Evolutionary conservation across 2,888 invertebrate species (phyloP).

Genomic region (Amiota minor): DNA sequence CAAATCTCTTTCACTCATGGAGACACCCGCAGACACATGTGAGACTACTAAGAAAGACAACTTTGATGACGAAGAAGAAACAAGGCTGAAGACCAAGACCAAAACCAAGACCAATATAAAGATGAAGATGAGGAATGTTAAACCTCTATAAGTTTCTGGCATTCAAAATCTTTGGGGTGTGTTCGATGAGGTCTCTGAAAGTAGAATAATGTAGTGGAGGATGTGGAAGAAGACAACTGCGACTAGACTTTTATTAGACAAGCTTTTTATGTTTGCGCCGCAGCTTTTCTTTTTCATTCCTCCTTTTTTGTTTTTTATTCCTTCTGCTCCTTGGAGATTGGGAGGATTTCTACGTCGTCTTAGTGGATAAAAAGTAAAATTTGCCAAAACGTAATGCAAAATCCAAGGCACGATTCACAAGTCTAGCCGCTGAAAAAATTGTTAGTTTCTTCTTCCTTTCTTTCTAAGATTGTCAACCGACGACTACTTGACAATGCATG

Average conservation of each 20-base stretch:
- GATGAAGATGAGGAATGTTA: too few species aligned
- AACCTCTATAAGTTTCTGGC: neutral
- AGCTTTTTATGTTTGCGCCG: conserved; percentile 45
- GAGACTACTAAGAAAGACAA: conserved; percentile 7
- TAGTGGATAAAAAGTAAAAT: conserved; percentile 53
- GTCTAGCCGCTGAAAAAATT: conserved; percentile 60
- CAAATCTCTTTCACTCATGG: conserved; percentile 33
- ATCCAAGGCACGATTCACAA: conserved; percentile 58
- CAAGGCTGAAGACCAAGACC: too few species aligned
- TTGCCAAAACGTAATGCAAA: conserved; percentile 32
- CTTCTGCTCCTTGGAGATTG: too few species aligned
- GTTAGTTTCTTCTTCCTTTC: neutral
- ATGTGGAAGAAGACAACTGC: neutral
- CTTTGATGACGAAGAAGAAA: neutral
- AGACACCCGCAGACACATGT: conserved; percentile 30
- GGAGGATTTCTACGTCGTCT: conserved; percentile 34
- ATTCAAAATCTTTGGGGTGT: conserved; percentile 19
- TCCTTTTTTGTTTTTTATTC: conserved; percentile 29
- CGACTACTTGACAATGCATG: conserved; percentile 65
- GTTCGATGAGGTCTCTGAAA: conserved; percentile 23
- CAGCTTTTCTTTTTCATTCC: conserved; percentile 22
- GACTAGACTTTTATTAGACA: conserved; percentile 70
- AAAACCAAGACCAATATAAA: too few species aligned
- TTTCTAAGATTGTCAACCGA: too few species aligned
- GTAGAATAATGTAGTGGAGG: conserved; percentile 55